phyloP scores from a whole-genome alignment of 2,113 vertebrate species.

The Coreoperca whiteheadi region DNA sequence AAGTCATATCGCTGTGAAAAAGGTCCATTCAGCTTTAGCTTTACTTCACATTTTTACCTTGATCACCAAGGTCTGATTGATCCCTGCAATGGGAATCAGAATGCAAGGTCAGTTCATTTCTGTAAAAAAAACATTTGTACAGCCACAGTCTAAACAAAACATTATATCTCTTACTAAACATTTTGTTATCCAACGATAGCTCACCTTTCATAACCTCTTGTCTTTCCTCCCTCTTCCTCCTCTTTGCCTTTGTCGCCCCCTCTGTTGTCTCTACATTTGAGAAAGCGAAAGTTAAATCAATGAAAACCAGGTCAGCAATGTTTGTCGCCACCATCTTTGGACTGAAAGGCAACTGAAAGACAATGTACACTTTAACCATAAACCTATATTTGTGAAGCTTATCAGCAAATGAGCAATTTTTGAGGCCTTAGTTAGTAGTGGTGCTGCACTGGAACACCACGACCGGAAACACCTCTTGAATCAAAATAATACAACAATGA shows the following conservation, averaged over 20 bases:
- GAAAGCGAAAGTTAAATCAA: background rate
- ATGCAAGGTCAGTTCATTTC: background rate
- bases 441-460: background rate
- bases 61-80: background rate
- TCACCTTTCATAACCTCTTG: background rate
- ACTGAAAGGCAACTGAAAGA: no score
- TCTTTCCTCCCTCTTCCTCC: background rate
- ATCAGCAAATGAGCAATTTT: no score
- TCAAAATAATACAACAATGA: background rate
- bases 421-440: background rate
- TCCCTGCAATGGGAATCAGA: background rate
- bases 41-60: background rate
- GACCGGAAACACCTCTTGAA: background rate
- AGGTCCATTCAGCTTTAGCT: background rate
- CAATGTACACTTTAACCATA: background rate
- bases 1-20: background rate
- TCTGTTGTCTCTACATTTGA: background rate
- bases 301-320: constrained; percentile 9
- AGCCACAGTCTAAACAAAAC: background rate
- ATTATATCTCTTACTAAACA: background rate
- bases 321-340: background rate
- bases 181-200: background rate
- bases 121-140: background rate
- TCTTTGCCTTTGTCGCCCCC: background rate
- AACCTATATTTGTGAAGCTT: background rate